Percentiles rank a stretch among this genome's conserved stretches.
Conservation (phyloP, 2,888 invertebrate genomes). For the Vannuccia rotundouncinata region DNA sequence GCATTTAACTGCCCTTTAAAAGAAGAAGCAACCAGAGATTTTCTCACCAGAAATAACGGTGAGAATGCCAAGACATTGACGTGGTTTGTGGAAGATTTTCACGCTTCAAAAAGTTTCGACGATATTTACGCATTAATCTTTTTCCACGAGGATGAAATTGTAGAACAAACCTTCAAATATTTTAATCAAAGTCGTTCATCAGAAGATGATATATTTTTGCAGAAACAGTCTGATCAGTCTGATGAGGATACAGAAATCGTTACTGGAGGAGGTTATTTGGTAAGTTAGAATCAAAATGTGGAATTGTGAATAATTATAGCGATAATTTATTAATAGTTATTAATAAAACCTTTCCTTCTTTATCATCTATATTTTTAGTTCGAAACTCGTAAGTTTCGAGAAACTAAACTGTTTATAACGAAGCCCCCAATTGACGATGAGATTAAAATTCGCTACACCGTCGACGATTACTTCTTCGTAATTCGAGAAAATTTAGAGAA, state of each 20-base stretch:
- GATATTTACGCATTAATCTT: conserved; percentile 16
- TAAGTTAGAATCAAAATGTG: background rate
- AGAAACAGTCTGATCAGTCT: no score
- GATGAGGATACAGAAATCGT: no score
- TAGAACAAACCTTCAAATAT: conserved; percentile 20
- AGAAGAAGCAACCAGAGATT: conserved; percentile 10
- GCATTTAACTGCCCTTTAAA: background rate
- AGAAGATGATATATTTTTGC: background rate
- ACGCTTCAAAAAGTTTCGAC: background rate
- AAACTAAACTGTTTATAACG: background rate
- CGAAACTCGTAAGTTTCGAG: background rate
- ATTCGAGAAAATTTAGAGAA: conserved; percentile 16
- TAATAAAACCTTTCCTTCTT: background rate
- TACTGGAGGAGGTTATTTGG: no score
- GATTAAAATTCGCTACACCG: background rate
- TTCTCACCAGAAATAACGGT: background rate
- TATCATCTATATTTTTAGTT: no score
- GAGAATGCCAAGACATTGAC: background rate
- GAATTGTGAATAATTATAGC: background rate
- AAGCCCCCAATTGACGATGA: conserved; percentile 8
- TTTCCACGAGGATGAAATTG: conserved; percentile 7
- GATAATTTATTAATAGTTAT: background rate
- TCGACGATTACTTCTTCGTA: conserved; percentile 15
- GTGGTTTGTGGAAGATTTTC: conserved; percentile 30
- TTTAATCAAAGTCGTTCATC: background rate